These are phyloP conservation scores for Anomalospiza imberbis DNA, from an alignment of 2,797 vertebrate species.

Conservation along the genomic window DNA sequence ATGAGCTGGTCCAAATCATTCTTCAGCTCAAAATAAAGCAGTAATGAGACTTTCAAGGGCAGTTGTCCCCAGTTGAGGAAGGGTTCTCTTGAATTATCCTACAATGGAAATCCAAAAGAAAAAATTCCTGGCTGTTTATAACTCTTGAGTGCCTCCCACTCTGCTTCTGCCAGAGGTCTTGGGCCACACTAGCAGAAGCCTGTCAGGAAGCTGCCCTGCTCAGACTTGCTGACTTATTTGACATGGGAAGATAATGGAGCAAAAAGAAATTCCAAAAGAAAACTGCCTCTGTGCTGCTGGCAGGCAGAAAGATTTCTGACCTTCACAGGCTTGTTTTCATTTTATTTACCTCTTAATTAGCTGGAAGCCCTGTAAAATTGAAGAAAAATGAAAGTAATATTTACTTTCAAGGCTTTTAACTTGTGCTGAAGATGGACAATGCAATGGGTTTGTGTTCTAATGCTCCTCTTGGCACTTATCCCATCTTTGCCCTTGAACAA, in stretches of 20 bases:
- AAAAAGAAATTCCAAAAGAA: background rate
- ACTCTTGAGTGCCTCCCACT: background rate
- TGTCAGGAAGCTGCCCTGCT: background rate
- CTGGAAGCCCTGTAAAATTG: background rate
- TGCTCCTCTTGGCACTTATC: background rate
- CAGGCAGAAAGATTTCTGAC: background rate
- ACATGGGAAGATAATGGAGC: background rate
- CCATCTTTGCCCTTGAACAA: background rate
- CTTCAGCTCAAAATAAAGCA: background rate
- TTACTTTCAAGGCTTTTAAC: background rate
- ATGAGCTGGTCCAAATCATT: background rate
- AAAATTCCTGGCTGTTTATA: background rate
- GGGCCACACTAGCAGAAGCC: background rate
- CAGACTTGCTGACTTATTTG: background rate
- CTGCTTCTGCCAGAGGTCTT: background rate
- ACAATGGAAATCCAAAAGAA: background rate
- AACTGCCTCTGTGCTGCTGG: background rate
- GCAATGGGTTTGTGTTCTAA: background rate
- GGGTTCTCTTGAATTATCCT: background rate
- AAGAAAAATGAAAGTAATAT: background rate
- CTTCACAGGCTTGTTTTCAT: background rate
- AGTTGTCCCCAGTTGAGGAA: background rate
- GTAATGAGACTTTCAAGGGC: background rate
- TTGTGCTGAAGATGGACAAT: background rate
- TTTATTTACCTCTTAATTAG: conserved; percentile 10